Base-by-base conservation (phyloP, 2,888 invertebrate species). In the Eilema sororculum region DNA sequence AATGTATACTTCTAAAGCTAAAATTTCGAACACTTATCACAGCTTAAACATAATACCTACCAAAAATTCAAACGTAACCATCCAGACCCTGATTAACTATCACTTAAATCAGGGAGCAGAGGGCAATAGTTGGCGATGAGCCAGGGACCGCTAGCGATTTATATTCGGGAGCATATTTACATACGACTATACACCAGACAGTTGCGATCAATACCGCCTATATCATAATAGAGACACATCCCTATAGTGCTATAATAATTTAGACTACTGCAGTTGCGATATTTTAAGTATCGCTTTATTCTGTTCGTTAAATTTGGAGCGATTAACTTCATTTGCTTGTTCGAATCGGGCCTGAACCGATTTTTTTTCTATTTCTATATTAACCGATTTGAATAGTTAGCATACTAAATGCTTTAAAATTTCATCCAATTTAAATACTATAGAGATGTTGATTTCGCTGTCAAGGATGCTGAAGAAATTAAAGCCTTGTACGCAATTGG, bases 71-170 rank as follows among this genome's bases (percentile, higher is more conserved):
- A 76, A 76, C 75, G 74, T 63, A 73, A 65, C 57, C 61, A 20
- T 71, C 58, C 68, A 71, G 30, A 71, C 77, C 80, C 81, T 84
- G 86, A 88, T 87, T 86, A 86, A 86, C 84, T 82, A 84, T 81
- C 81, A 83, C 83, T 78, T 84, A 86, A 84, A 88, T 89, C 88
- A 89, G 84, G 84, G 73, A 74, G 68, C 77, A 71, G 75, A 73
- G 72, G 73, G 77, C 68, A 61, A 67, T 74, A 75, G 76, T 87
- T 93, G 93, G 93, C 91, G 28, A 65, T 37, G 57, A 62, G 91
- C 93, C 93, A 92, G 87, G 69, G 84, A 81, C 89, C 89, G 80
- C 88, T 81, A 77, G 76, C 88, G 90, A 92, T 93, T 91, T 90
- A 92, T 92, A 86, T 85, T 80, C 79, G 75, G 80, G 71, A 78